phyloP scores from a whole-genome alignment of 2,113 vertebrate species.

The Cyprinus carpio region DNA sequence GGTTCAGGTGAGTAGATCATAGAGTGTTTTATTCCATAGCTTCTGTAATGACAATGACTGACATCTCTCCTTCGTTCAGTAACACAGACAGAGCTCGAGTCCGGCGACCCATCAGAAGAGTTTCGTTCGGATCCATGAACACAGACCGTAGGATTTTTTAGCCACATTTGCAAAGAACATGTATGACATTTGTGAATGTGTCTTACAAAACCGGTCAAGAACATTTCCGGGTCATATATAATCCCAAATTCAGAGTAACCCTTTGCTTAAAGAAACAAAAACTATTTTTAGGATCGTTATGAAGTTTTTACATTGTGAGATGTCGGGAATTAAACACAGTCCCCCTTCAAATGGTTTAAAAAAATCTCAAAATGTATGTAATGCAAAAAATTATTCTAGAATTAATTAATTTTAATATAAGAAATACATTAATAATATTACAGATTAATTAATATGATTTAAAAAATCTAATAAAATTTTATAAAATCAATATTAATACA shows the following conservation, averaged over 20 bases:
- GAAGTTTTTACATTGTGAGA: neutral
- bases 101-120: neutral
- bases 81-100: slow-evolving; percentile 14
- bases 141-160: slow-evolving; percentile 25
- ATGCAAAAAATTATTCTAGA: neutral
- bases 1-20: slow-evolving; percentile 62
- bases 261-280: neutral
- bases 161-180: slow-evolving; percentile 29
- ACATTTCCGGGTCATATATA: neutral
- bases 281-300: neutral
- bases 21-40: slow-evolving; percentile 72
- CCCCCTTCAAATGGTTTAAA: neutral
- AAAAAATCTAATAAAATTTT: neutral
- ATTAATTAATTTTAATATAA: too few relatives aligned
- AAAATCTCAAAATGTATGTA: neutral
- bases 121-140: slow-evolving; percentile 25
- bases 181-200: neutral
- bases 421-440: too few relatives aligned
- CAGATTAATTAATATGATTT: too few relatives aligned
- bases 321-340: neutral
- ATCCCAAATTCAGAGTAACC: neutral
- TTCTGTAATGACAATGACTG: slow-evolving; percentile 64
- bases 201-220: neutral
- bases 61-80: slow-evolving; percentile 50
- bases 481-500: neutral